Evolutionary conservation across 2,797 vertebrate species (phyloP).

Genomic region (Lutjanus campechanus): DNA sequence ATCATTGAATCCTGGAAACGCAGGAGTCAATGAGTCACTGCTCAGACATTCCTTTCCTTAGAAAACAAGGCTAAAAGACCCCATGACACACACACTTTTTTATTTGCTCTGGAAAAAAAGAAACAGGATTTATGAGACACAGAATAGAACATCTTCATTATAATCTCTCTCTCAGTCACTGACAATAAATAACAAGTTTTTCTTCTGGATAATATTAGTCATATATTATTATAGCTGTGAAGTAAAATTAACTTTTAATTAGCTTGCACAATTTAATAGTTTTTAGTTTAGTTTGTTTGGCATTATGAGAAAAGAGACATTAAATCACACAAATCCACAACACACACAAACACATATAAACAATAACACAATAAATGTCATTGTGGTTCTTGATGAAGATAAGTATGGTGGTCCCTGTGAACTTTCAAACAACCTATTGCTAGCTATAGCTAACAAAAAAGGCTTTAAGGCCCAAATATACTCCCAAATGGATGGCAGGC

Average conservation of each 20-base stretch:
- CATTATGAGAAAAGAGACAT: not conserved
- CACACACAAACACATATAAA: not conserved
- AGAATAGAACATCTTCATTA: conserved; percentile 13
- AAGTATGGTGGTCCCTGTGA: not conserved
- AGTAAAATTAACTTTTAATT: not conserved
- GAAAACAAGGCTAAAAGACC: conserved; percentile 24
- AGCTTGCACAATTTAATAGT: not conserved
- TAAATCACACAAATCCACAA: not conserved
- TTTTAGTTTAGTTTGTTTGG: not conserved
- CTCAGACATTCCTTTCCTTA: conserved; percentile 31
- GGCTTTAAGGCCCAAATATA: too few species aligned
- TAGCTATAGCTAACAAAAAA: not conserved
- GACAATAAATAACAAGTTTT: not conserved
- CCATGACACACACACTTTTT: not conserved
- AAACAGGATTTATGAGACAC: conserved; percentile 25
- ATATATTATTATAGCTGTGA: not conserved
- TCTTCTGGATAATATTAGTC: too few species aligned
- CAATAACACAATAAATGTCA: not conserved
- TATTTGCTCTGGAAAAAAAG: not conserved
- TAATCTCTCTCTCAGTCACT: not conserved
- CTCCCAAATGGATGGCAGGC: too few species aligned
- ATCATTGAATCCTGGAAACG: conserved; percentile 52
- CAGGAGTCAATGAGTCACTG: conserved; percentile 27
- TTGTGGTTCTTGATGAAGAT: not conserved
- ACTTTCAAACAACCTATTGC: not conserved